Conservation (phyloP, 2,797 vertebrate species). For the Microctenopoma lineatum region DNA sequence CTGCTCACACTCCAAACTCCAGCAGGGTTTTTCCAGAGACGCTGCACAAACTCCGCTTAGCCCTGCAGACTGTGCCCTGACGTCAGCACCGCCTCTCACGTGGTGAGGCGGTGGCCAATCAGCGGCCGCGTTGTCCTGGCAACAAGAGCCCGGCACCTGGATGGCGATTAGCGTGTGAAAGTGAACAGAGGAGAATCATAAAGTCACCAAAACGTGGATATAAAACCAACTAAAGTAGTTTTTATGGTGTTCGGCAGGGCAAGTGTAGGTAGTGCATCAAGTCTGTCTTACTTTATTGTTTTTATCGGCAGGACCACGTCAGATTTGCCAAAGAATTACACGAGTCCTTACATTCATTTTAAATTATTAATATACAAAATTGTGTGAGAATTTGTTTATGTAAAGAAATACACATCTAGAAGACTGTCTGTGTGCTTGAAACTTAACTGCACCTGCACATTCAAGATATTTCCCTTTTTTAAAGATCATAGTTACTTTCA, state of each 20-base stretch:
- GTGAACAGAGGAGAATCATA: not conserved
- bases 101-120: conserved; percentile 72
- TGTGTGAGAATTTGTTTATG: not conserved
- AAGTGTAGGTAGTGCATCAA: not conserved
- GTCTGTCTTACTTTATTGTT: not conserved
- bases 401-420: too few relatives aligned
- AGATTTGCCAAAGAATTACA: not conserved
- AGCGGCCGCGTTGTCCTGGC: conserved; percentile 71
- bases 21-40: conserved; percentile 41
- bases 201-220: not conserved
- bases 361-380: not conserved
- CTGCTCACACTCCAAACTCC: conserved; percentile 71
- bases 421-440: too few relatives aligned
- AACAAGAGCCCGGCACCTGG: conserved; percentile 67
- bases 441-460: too few relatives aligned
- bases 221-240: too few relatives aligned
- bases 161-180: conserved; percentile 35
- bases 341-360: not conserved
- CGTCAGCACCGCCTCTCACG: conserved; percentile 73
- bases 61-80: conserved; percentile 66
- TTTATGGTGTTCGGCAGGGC: not conserved
- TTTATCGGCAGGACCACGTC: not conserved
- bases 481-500: too few relatives aligned
- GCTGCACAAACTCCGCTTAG: conserved; percentile 54
- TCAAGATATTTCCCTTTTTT: too few relatives aligned